Evolutionary conservation across 2,888 invertebrate species (phyloP).

Genomic region (Oscheius sp.): DNA sequence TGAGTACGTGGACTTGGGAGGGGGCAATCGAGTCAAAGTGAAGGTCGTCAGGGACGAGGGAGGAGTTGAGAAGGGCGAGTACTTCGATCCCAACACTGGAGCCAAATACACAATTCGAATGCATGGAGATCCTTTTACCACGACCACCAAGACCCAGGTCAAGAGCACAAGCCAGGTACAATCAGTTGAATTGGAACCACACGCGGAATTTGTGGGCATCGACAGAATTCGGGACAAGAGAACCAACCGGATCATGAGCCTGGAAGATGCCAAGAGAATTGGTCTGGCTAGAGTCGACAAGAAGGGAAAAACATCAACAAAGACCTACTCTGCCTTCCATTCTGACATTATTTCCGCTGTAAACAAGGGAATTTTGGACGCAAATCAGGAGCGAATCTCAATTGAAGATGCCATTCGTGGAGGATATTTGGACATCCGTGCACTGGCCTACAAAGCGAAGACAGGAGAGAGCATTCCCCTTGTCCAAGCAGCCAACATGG

Average conservation of each 20-base stretch:
- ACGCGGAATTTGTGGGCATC: conserved; percentile 73
- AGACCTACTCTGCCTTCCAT: conserved; percentile 72
- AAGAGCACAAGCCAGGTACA: conserved; percentile 73
- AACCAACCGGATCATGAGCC: conserved; percentile 68
- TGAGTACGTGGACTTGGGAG: conserved; percentile 72
- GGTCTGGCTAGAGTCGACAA: conserved; percentile 73
- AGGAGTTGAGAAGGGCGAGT: conserved; percentile 73
- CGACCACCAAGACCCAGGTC: conserved; percentile 73
- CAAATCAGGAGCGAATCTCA: conserved; percentile 82
- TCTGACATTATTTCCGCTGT: conserved; percentile 78
- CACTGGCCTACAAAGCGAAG: conserved; percentile 64
- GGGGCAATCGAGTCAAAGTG: conserved; percentile 72
- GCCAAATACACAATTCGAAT: conserved; percentile 74
- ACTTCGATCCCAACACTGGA: conserved; percentile 71
- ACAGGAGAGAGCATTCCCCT: conserved; percentile 60
- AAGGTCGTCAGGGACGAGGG: conserved; percentile 71
- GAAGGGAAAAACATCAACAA: conserved; percentile 73
- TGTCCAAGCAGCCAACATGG: conserved; percentile 71
- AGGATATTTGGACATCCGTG: conserved; percentile 81
- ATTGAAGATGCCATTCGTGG: conserved; percentile 87
- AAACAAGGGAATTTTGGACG: conserved; percentile 81
- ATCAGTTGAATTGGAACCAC: conserved; percentile 72
- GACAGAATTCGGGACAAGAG: conserved; percentile 71
- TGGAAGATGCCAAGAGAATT: conserved; percentile 73
- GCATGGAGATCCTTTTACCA: conserved; percentile 73